These are phyloP conservation scores for Rhinolophus ferrumequinum DNA, from an alignment of 2,113 vertebrate species.

Conservation along the genomic window DNA sequence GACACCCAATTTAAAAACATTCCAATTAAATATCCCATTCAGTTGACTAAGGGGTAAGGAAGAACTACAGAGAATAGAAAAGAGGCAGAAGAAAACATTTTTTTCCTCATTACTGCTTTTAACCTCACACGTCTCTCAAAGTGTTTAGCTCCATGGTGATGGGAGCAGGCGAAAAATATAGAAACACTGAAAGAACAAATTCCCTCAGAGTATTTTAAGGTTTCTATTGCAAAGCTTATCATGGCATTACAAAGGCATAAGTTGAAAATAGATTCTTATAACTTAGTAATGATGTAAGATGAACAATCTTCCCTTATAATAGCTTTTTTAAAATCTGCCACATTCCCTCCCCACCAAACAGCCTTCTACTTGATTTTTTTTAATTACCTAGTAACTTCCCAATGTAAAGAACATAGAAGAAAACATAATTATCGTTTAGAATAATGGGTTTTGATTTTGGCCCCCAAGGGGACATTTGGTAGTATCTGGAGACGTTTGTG, in stretches of 20 bases:
- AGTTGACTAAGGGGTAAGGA: neutral
- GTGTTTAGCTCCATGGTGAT: slow-evolving; percentile 75
- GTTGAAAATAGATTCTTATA: slow-evolving; percentile 60
- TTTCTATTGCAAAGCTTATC: slow-evolving; percentile 54
- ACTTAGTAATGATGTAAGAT: slow-evolving; percentile 53
- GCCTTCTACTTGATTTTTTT: neutral
- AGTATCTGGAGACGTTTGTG: neutral
- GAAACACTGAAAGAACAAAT: slow-evolving; percentile 72
- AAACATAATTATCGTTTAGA: neutral
- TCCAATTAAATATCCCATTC: neutral
- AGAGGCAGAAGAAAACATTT: neutral
- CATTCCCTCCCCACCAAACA: neutral
- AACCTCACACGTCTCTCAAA: slow-evolving; percentile 54
- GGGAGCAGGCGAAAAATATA: slow-evolving; percentile 56
- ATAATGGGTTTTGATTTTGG: neutral
- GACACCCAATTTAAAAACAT: neutral
- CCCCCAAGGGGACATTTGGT: neutral
- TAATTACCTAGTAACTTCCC: neutral
- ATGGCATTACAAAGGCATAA: slow-evolving; percentile 54
- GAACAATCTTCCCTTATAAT: slow-evolving; percentile 35
- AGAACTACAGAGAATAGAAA: neutral
- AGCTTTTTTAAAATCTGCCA: neutral
- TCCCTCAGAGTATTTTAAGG: slow-evolving; percentile 65
- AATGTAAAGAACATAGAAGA: neutral
- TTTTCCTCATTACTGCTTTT: slow-evolving; percentile 60